These are phyloP conservation scores for Rhodinocichla rosea DNA, from an alignment of 2,113 vertebrate species.

Conservation along the genomic window DNA sequence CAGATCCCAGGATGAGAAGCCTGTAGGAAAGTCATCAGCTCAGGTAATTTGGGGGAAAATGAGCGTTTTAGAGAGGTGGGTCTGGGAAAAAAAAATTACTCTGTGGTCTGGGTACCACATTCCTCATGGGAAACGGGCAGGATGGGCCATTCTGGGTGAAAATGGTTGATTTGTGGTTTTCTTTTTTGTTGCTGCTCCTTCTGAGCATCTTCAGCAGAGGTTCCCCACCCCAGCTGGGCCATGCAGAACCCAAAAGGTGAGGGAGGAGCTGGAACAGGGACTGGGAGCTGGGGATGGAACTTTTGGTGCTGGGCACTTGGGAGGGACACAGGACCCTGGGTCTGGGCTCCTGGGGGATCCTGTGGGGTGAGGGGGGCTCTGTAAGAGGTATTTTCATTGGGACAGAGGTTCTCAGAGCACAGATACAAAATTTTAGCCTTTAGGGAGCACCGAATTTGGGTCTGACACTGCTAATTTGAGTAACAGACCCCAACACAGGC, in stretches of 20 bases:
- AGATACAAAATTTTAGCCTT: background rate
- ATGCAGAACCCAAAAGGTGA: background rate
- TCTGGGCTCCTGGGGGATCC: background rate
- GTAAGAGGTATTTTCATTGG: background rate
- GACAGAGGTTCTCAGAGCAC: background rate
- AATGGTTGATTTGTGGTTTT: background rate
- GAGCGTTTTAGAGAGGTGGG: background rate
- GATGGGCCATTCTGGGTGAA: background rate
- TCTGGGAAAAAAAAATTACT: accelerated
- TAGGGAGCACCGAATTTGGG: accelerated
- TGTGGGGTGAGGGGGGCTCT: background rate
- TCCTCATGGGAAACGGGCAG: background rate
- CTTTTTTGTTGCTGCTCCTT: background rate
- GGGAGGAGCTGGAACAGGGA: background rate
- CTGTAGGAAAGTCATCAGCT: background rate
- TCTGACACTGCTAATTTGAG: background rate
- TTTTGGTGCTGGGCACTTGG: background rate
- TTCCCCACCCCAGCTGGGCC: accelerated
- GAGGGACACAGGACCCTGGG: background rate
- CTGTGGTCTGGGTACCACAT: accelerated
- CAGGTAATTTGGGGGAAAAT: background rate
- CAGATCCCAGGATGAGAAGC: background rate
- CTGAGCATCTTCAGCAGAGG: background rate
- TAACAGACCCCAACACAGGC: background rate
- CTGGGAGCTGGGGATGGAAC: background rate